Evolutionary conservation across 2,113 vertebrate genomes (phyloP).

Genomic region (Prolemur simus): DNA sequence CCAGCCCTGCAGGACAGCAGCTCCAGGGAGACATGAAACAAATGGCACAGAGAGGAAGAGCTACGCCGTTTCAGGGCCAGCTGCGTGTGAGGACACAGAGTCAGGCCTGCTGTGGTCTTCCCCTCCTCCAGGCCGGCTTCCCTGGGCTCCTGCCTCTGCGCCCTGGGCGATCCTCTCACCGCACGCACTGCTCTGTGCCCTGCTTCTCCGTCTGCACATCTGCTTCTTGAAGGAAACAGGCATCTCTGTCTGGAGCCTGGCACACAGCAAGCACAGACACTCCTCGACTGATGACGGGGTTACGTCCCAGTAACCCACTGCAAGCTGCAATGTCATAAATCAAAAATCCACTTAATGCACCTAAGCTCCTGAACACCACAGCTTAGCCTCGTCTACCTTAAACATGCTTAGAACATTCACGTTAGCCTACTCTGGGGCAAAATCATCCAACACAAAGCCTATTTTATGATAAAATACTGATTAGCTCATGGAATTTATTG

Average conservation of each 20-base stretch:
- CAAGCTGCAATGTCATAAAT: background rate
- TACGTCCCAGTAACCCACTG: background rate
- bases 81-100: background rate
- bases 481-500: background rate
- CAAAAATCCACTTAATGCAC: background rate
- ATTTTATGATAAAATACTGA: background rate
- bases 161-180: background rate
- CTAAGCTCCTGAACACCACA: background rate
- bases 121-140: background rate
- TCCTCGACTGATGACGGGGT: background rate
- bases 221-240: background rate
- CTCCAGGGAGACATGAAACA: background rate
- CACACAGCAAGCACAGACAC: background rate
- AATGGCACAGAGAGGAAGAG: background rate
- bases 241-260: background rate
- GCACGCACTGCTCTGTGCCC: fast-evolving
- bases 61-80: too few relatives aligned
- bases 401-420: background rate
- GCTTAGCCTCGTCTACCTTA: background rate
- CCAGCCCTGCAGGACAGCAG: background rate
- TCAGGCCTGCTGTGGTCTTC: background rate
- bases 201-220: background rate
- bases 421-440: background rate
- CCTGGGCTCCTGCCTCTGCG: fast-evolving
- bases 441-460: background rate